These are phyloP conservation scores for Ficedula albicollis DNA, from an alignment of 2,797 vertebrate species.

Conservation along the genomic window DNA sequence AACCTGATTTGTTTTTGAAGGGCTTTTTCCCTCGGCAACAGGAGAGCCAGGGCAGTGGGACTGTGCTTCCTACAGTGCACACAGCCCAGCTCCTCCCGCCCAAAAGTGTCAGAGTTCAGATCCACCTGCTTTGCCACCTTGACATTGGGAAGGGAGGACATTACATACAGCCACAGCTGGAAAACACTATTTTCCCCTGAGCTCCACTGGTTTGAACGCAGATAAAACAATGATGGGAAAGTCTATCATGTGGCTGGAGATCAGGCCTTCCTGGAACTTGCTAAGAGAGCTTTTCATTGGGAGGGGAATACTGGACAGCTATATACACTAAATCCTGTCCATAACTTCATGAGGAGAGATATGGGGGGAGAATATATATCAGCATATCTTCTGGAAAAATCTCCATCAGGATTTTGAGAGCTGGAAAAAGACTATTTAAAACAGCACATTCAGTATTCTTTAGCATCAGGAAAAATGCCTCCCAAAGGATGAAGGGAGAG, in stretches of 20 bases:
- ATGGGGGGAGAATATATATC: not conserved
- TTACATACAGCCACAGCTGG: not conserved
- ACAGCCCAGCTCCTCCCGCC: not conserved
- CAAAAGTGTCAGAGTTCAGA: not conserved
- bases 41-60: not conserved
- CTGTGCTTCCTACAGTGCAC: not conserved
- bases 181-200: not conserved
- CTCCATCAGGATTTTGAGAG: not conserved
- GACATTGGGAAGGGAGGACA: not conserved
- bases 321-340: not conserved
- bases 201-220: not conserved
- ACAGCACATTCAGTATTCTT: not conserved
- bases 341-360: not conserved
- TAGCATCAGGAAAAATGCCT: not conserved
- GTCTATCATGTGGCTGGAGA: not conserved
- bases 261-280: not conserved
- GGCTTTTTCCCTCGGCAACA: conserved; percentile 44
- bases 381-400: not conserved
- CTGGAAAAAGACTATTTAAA: not conserved
- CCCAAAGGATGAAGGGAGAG: not conserved
- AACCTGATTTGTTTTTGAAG: conserved; percentile 31
- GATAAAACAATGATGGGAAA: not conserved
- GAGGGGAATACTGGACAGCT: not conserved
- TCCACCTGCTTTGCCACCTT: not conserved
- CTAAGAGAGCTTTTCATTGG: not conserved